Evolutionary conservation across 2,113 vertebrate species (phyloP).

Genomic region (Boulengeromyrus knoepffleri): DNA sequence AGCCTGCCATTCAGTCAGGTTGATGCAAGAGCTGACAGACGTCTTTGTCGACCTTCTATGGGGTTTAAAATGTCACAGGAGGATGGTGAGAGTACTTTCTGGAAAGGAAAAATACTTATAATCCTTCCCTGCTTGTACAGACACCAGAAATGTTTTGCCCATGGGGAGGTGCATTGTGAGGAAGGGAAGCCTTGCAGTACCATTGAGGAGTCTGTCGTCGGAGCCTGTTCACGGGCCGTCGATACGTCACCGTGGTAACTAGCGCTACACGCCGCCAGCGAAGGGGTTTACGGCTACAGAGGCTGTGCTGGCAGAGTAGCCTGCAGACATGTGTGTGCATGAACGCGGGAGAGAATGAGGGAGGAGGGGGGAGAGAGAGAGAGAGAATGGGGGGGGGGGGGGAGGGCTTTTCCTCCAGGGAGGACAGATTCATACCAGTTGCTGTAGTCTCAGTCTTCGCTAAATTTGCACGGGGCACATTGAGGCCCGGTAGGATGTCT

Average conservation of each 20-base stretch:
- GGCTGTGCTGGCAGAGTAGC: background rate
- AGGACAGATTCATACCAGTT: background rate
- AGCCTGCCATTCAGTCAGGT: background rate
- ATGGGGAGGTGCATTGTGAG: background rate
- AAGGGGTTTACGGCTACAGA: background rate
- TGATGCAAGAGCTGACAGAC: background rate
- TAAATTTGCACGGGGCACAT: background rate
- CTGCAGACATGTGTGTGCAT: background rate
- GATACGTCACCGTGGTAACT: background rate
- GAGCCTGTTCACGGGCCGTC: background rate
- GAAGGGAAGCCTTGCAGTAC: background rate
- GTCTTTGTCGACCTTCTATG: background rate
- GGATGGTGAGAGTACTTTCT: background rate
- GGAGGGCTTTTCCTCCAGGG: background rate
- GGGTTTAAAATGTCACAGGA: background rate
- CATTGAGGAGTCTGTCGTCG: background rate
- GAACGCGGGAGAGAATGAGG: background rate
- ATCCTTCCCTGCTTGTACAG: background rate
- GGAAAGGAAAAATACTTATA: background rate
- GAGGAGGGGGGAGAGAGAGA: background rate
- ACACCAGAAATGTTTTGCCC: background rate
- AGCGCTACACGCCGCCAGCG: background rate
- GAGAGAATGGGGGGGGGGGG: background rate
- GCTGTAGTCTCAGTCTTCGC: background rate
- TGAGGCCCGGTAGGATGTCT: background rate